Percentiles rank a stretch among this genome's conserved stretches.
These are phyloP conservation scores for Sitophilus oryzae DNA, from an alignment of 1,140 invertebrate species.

Conservation along the genomic window DNA sequence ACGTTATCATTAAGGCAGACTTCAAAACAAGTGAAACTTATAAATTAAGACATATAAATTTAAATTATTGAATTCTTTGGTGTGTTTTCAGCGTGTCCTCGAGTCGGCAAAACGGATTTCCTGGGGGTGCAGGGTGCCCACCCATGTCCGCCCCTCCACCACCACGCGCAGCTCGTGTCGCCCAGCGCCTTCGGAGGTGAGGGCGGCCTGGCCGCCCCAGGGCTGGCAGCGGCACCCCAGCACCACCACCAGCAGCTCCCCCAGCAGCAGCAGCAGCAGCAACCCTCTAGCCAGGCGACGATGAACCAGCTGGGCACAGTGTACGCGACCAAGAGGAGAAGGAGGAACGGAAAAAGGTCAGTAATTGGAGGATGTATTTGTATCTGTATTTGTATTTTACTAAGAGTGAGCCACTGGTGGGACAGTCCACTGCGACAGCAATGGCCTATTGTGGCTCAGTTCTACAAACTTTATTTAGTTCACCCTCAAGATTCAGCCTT, in stretches of 20 bases:
- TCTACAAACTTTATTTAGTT: no score
- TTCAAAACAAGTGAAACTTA: neutral
- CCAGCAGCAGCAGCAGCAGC: no score
- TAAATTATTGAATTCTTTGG: neutral
- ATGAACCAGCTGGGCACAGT: constrained; percentile 90
- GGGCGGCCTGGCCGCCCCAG: constrained; percentile 35
- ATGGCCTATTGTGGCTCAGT: no score
- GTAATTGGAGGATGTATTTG: constrained; percentile 21
- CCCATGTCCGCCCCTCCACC: constrained; percentile 40
- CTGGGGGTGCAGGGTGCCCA: constrained; percentile 34
- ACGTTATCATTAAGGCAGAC: no score
- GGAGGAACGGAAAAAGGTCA: constrained; percentile 92
- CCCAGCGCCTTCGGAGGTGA: constrained; percentile 39
- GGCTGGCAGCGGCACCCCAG: constrained; percentile 39
- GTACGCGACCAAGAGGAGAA: constrained; percentile 86
- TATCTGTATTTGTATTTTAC: neutral
- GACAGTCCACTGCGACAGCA: no score
- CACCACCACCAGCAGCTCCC: no score
- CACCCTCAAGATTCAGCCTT: no score
- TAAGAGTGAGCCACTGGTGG: neutral
- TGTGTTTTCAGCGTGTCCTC: constrained; percentile 14
- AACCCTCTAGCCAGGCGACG: constrained; percentile 39
- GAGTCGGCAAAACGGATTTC: constrained; percentile 40
- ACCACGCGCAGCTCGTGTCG: constrained; percentile 28
- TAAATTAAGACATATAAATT: neutral